Base-by-base conservation (phyloP, 35 echinoderm and acorn worm genomes). In the Diadema setosum region DNA sequence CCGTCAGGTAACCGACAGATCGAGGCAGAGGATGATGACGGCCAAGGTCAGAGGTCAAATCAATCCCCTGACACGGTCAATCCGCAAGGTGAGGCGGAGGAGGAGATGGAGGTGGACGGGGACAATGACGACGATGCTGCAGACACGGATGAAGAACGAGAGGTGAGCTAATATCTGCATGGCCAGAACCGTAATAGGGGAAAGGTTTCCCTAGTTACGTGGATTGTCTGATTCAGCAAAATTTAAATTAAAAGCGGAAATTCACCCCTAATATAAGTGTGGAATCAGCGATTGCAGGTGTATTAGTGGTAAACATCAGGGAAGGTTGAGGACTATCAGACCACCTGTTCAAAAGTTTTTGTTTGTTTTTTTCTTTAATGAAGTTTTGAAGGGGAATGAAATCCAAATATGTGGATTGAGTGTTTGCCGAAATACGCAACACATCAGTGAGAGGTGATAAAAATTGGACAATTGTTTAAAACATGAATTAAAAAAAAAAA, bases 121-220 rank as follows among this genome's bases (percentile, higher is more conserved):
- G 29, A 29, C 0, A 75, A 36, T 29, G 69, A 75, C 33, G 7
- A 29, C 5, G 69, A 37, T 8, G 69, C 33, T 75, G 69, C 20
- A 20, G 69, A 75, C 40, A 75, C 69, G 33, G 69, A 75, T 36
- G 69, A 75, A 75, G 69, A 75, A 75, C 21, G 69, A 75, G n/a
- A 75, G 69, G 69, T 75, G 9, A 61, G 58, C 58, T 1, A 9
- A 8, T 8, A 63, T 63, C 4, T 3, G 21, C 6, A 0, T 5
- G 16, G 21, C 21, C 21, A 8, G 58, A 8, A 18, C 5, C 3
- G 15, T 2, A 18, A 18, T 7, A 2, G 58, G 15, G 21, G 15
- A 20, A 8, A 8, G 11, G 15, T 3, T 8, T 1, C 58, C 3
- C 1, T 0, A 26, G 21, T 25, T 4, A 18, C 32, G 58, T 11